A percentile compares a stretch with the other conserved stretches of the same genome.
Evolutionary conservation across 2,888 invertebrate genomes (phyloP).

Genomic region (Drosophila anomelani): DNA sequence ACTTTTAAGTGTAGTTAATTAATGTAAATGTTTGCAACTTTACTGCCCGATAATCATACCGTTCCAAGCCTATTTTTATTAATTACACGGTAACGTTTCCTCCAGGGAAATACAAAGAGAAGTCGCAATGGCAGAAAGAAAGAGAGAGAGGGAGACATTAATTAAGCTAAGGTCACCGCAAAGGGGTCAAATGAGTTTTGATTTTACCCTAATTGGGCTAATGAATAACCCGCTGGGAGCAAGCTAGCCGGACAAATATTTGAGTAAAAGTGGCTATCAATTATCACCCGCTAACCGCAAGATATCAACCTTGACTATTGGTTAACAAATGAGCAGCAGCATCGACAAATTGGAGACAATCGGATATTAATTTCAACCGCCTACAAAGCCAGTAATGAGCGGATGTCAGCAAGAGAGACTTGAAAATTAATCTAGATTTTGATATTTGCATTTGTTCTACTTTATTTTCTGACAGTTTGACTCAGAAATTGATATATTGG

Average conservation of each 20-base stretch:
- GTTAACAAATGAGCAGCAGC: constrained; percentile 24
- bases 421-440: constrained; percentile 7
- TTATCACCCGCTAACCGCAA: constrained; percentile 28
- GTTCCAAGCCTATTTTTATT: constrained; percentile 32
- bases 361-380: constrained; percentile 22
- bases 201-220: constrained; percentile 36
- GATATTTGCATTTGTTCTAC: constrained; percentile 37
- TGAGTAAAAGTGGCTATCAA: constrained; percentile 33
- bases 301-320: constrained; percentile 54
- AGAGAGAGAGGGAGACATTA: not conserved
- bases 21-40: constrained; percentile 59
- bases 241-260: constrained; percentile 35
- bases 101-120: constrained; percentile 31
- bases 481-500: constrained; percentile 12
- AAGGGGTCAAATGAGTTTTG: constrained; percentile 35
- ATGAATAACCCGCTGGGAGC: constrained; percentile 22
- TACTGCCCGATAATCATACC: constrained; percentile 25
- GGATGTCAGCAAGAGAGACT: not conserved
- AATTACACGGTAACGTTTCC: constrained; percentile 55
- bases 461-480: constrained; percentile 8
- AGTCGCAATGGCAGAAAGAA: not conserved
- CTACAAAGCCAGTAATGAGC: not conserved
- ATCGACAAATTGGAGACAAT: constrained; percentile 25
- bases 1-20: constrained; percentile 53
- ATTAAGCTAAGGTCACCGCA: constrained; percentile 19